phyloP scores from a whole-genome alignment of 37 sponge, comb jelly and placozoan genomes.

The Corticium candelabrum region DNA sequence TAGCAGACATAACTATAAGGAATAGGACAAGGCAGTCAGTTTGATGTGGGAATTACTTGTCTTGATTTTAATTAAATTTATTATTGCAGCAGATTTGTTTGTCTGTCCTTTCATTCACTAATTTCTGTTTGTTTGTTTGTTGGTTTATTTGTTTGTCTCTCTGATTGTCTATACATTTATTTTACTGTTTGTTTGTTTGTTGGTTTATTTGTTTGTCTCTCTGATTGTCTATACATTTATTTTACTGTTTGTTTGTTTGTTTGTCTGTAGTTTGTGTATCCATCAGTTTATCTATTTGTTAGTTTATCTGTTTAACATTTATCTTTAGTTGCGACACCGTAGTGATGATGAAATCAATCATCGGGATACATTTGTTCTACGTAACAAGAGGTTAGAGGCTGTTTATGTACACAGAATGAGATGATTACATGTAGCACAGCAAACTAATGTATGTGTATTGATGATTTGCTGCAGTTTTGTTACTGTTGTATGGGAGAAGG shows the following conservation, averaged over 20 bases:
- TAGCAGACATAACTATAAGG: too few relatives aligned
- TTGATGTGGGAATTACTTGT: too few relatives aligned
- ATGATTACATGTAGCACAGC: not conserved
- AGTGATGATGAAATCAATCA: conserved; percentile 72
- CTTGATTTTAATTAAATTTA: too few relatives aligned
- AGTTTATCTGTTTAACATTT: not conserved
- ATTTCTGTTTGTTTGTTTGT: not conserved
- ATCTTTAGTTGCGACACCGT: conserved; percentile 53
- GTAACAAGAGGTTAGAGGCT: conserved; percentile 5
- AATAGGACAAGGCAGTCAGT: too few relatives aligned
- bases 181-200: too few relatives aligned
- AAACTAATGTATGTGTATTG: not conserved
- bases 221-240: too few relatives aligned
- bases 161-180: too few relatives aligned
- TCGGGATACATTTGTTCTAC: conserved; percentile 31
- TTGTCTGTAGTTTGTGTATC: too few relatives aligned
- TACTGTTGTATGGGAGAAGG: conserved; percentile 50
- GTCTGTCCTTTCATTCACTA: not conserved
- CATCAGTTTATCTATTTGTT: not conserved
- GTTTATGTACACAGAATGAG: not conserved
- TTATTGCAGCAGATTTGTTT: too few relatives aligned
- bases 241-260: too few relatives aligned
- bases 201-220: too few relatives aligned
- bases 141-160: too few relatives aligned
- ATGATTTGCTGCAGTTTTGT: conserved; percentile 5